phyloP scores from a whole-genome alignment of 1,140 invertebrate species.

The Coelopa frigida region DNA sequence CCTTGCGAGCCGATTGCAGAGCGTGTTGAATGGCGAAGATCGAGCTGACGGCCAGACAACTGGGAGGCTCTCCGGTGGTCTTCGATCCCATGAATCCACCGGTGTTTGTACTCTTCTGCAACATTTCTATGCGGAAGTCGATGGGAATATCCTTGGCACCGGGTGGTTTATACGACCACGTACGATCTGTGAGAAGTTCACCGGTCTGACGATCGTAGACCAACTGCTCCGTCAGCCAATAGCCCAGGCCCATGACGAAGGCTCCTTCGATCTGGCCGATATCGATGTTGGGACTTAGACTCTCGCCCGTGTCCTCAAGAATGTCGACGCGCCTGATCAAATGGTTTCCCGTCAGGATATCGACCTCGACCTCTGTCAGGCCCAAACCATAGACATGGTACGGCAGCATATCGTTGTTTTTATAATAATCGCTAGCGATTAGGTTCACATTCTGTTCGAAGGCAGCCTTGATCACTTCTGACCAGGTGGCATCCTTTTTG shows the following conservation, averaged over 20 bases:
- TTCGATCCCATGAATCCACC: conserved; percentile 68
- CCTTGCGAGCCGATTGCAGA: conserved; percentile 55
- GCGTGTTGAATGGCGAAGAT: conserved; percentile 67
- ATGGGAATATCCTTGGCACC: conserved; percentile 76
- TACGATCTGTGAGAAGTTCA: conserved; percentile 61
- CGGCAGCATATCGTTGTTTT: conserved; percentile 34
- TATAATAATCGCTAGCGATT: conserved; percentile 52
- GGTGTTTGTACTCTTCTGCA: conserved; percentile 62
- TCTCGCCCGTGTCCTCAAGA: conserved; percentile 64
- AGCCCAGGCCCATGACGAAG: conserved; percentile 80
- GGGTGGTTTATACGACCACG: conserved; percentile 80
- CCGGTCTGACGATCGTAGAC: conserved; percentile 48
- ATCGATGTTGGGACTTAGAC: conserved; percentile 69
- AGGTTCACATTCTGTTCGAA: conserved; percentile 55
- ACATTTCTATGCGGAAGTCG: conserved; percentile 69
- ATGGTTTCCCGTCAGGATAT: conserved; percentile 64
- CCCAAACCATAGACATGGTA: conserved; percentile 54
- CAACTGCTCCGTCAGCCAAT: conserved; percentile 68
- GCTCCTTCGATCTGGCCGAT: conserved; percentile 84
- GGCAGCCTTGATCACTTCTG: conserved; percentile 54
- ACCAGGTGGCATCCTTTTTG: conserved; percentile 56
- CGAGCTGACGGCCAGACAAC: conserved; percentile 58
- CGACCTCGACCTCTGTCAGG: conserved; percentile 62
- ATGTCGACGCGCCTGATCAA: conserved; percentile 58
- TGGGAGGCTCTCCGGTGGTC: conserved; percentile 75